Evolutionary conservation across 2,888 invertebrate genomes (phyloP).

Genomic region (Glomeris marginata): DNA sequence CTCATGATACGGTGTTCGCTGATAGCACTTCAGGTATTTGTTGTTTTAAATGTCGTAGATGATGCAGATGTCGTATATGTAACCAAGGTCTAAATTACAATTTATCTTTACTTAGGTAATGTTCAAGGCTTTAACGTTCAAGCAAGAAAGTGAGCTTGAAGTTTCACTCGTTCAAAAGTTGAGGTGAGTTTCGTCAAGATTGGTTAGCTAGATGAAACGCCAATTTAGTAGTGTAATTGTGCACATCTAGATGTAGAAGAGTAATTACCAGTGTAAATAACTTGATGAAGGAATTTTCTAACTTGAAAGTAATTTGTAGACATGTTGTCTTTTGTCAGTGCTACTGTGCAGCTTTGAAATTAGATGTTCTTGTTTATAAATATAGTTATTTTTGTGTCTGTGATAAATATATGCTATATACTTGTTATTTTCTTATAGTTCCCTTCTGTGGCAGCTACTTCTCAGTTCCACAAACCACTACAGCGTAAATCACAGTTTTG

Average conservation of each 20-base stretch:
- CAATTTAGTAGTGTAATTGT: no score
- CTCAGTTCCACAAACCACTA: constrained; percentile 11
- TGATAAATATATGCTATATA: neutral
- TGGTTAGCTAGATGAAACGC: no score
- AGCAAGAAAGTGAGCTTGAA: constrained; percentile 22
- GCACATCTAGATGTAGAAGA: no score
- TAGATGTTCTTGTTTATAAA: no score
- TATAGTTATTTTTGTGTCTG: neutral
- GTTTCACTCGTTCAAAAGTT: constrained; percentile 22
- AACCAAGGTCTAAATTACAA: neutral
- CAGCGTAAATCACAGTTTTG: no score
- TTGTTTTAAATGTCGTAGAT: neutral
- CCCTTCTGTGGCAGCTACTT: constrained; percentile 12
- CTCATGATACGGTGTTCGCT: constrained; percentile 25
- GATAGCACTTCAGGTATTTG: constrained; percentile 26
- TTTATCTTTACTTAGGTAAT: constrained; percentile 22
- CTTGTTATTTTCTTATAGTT: neutral
- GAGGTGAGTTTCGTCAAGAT: constrained; percentile 20
- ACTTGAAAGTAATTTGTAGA: no score
- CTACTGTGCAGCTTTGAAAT: no score
- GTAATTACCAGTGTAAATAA: no score
- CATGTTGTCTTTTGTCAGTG: no score
- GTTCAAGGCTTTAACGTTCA: constrained; percentile 25
- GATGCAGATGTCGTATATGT: neutral
- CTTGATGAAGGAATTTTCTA: no score